Percentiles rank a stretch among this genome's conserved stretches.
Evolutionary conservation across 2,113 vertebrate genomes (phyloP).

Genomic region (Pygoscelis adeliae): DNA sequence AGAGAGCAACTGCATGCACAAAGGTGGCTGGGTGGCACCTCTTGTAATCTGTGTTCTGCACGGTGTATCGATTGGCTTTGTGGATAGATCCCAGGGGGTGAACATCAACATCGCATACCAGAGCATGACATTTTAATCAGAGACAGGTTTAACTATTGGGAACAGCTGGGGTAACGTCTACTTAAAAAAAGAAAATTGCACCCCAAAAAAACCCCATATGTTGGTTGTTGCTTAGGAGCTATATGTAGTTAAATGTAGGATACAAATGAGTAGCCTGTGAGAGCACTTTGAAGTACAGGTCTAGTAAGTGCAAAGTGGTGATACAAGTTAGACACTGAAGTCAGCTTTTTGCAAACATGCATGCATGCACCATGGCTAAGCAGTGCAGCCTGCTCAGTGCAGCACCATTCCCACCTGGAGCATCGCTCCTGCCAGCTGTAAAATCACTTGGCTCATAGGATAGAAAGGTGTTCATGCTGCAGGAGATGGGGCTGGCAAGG

Average conservation of each 20-base stretch:
- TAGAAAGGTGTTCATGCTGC: background rate
- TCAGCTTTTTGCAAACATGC: background rate
- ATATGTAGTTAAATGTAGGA: background rate
- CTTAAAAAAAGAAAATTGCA: background rate
- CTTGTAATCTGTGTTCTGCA: slow-evolving; percentile 26
- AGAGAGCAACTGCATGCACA: background rate
- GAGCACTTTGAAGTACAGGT: background rate
- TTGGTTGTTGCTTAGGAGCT: background rate
- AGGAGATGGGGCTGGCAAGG: background rate
- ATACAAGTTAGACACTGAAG: background rate
- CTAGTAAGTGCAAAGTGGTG: background rate
- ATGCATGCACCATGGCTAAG: background rate
- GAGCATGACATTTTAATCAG: slow-evolving; percentile 9
- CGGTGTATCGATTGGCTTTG: slow-evolving; percentile 38
- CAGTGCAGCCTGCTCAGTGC: background rate
- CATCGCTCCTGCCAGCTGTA: background rate
- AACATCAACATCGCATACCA: background rate
- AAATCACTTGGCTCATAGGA: background rate
- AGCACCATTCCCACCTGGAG: background rate
- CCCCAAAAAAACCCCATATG: background rate
- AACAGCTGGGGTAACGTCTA: background rate
- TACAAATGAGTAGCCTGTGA: background rate
- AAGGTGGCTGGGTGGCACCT: slow-evolving; percentile 51
- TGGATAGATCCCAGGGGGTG: slow-evolving; percentile 13
- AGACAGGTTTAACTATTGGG: background rate